These are phyloP conservation scores for Ptychodera flava DNA, from an alignment of 35 echinoderm and acorn worm genomes.

Conservation along the genomic window DNA sequence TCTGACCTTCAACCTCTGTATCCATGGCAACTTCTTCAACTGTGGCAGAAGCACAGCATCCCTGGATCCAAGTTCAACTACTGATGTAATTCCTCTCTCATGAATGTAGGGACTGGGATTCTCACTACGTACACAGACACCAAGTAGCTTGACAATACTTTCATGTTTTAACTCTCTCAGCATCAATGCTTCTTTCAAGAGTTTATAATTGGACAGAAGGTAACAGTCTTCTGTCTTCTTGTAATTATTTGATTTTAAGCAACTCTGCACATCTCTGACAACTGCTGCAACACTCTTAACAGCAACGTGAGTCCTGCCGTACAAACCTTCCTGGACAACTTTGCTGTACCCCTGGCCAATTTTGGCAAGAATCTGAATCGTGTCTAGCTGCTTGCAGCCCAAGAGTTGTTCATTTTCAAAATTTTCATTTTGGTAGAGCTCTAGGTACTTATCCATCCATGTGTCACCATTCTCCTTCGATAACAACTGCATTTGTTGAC, in stretches of 20 bases:
- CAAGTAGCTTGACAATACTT: slow-evolving; percentile 62
- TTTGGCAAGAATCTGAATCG: slow-evolving; percentile 46
- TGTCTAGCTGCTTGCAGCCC: slow-evolving; percentile 64
- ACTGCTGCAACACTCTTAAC: slow-evolving; percentile 73
- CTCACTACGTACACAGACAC: slow-evolving; percentile 89
- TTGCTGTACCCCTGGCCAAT: slow-evolving; percentile 73
- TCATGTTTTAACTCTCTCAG: slow-evolving; percentile 61
- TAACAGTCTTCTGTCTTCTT: slow-evolving; percentile 87
- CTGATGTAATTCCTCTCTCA: slow-evolving; percentile 77
- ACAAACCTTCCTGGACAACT: slow-evolving; percentile 59
- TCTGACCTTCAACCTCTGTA: slow-evolving; percentile 58
- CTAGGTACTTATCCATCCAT: neutral
- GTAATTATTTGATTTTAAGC: slow-evolving; percentile 48
- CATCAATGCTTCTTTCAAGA: slow-evolving; percentile 88
- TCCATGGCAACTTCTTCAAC: slow-evolving; percentile 43
- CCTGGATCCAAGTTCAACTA: slow-evolving; percentile 58
- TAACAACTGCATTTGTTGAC: neutral
- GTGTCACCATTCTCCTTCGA: neutral
- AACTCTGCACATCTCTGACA: slow-evolving; percentile 57
- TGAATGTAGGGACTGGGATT: slow-evolving; percentile 62
- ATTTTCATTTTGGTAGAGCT: neutral
- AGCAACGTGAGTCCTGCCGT: slow-evolving; percentile 43
- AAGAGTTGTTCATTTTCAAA: slow-evolving; percentile 4
- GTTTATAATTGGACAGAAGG: slow-evolving; percentile 79
- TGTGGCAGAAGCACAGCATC: slow-evolving; percentile 61